phyloP scores from a whole-genome alignment of 37 sponge, comb jelly and placozoan species.

The Theonella swinhoei region DNA sequence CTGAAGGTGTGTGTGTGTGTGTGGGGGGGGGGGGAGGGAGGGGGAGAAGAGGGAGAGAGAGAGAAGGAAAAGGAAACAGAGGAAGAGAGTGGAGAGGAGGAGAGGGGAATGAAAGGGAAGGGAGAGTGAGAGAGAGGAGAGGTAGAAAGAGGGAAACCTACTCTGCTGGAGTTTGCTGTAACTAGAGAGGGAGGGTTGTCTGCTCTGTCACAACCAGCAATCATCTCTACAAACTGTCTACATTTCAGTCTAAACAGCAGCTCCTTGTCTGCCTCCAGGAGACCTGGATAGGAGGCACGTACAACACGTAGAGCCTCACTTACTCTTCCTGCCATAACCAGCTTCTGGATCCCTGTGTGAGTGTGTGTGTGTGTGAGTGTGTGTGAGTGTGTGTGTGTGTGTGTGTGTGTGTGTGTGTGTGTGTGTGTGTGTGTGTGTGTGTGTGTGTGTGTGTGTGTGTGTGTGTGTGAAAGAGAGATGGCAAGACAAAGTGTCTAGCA shows the following conservation, averaged over 20 bases:
- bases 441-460: slow-evolving; percentile 60
- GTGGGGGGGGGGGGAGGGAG: no score
- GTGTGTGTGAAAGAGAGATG: no score
- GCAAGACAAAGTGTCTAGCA: no score
- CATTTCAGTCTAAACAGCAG: slow-evolving; percentile 89
- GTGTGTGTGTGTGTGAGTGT: no score
- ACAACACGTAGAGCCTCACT: slow-evolving; percentile 76
- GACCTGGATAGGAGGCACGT: slow-evolving; percentile 64
- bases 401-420: slow-evolving; percentile 51
- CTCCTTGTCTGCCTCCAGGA: slow-evolving; percentile 71
- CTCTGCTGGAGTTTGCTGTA: not conserved
- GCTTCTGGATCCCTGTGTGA: slow-evolving; percentile 76
- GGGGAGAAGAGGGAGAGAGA: no score
- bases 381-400: slow-evolving; percentile 32
- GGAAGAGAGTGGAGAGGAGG: no score
- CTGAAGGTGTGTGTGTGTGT: no score
- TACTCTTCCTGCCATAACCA: slow-evolving; percentile 79
- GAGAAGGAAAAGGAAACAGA: no score
- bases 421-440: slow-evolving; percentile 61
- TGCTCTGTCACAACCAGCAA: slow-evolving; percentile 75
- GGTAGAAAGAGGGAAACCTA: no score
- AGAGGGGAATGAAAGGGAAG: no score
- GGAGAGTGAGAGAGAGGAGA: no score
- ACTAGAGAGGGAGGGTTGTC: slow-evolving; percentile 7
- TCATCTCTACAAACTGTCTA: slow-evolving; percentile 95